A percentile compares a stretch with the other conserved stretches of the same genome.
phyloP scores from a whole-genome alignment of 2,113 vertebrate genomes.

The Anser brachyrhynchus region DNA sequence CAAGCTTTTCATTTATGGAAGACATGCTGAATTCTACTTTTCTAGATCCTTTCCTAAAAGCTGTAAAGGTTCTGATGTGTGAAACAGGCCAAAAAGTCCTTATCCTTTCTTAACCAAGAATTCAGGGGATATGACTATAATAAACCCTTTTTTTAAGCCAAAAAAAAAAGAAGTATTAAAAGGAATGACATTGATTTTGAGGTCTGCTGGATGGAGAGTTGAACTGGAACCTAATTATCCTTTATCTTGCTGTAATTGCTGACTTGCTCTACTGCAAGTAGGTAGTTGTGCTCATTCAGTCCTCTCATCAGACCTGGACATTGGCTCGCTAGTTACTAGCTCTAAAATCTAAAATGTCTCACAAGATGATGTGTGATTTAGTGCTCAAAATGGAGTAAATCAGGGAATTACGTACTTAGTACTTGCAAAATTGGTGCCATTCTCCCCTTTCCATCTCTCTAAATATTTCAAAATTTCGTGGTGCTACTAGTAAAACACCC shows the following conservation, averaged over 20 bases:
- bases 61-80: not conserved
- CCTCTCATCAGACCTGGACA: not conserved
- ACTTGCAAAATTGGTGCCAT: not conserved
- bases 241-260: not conserved
- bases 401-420: not conserved
- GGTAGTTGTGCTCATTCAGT: not conserved
- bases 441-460: not conserved
- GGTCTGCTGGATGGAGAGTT: not conserved
- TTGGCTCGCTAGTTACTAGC: rapidly evolving
- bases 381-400: not conserved
- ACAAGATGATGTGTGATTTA: not conserved
- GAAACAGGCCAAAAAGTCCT: not conserved
- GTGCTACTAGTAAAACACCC: not conserved
- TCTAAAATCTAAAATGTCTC: not conserved
- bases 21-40: rapidly evolving
- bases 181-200: not conserved
- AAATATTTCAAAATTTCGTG: not conserved
- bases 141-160: not conserved
- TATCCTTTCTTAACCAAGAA: not conserved
- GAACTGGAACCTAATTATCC: not conserved
- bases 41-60: not conserved
- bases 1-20: not conserved
- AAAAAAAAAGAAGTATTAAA: not conserved
- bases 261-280: not conserved
- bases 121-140: not conserved